Evolutionary conservation across 2,113 vertebrate genomes (phyloP).

Genomic region (Oreochromis tanganicae): DNA sequence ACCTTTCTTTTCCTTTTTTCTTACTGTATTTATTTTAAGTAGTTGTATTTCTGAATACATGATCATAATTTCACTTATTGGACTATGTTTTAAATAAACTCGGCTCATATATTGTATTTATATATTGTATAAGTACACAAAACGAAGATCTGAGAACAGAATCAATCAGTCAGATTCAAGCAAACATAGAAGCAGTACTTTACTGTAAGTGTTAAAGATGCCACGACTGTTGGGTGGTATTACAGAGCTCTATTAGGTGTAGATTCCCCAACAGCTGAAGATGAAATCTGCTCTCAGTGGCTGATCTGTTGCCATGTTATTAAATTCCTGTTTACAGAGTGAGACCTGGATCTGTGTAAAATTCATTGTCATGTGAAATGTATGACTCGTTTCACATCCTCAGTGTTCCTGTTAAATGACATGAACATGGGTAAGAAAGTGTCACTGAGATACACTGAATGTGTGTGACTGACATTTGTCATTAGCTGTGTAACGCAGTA

Average conservation of each 20-base stretch:
- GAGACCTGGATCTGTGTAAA: not conserved
- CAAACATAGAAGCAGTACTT: not conserved
- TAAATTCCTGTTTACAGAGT: not conserved
- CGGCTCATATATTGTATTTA: not conserved
- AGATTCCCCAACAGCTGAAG: not conserved
- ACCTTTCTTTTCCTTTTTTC: not conserved
- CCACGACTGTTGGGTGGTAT: not conserved
- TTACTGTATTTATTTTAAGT: not conserved
- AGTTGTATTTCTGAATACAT: not conserved
- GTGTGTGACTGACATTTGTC: constrained; percentile 40
- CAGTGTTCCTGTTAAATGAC: constrained; percentile 21
- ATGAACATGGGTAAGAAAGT: constrained; percentile 13
- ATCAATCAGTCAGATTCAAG: not conserved
- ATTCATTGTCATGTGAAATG: not conserved
- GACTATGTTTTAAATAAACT: not conserved
- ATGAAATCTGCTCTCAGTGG: not conserved
- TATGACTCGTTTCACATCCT: constrained; percentile 19
- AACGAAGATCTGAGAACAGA: not conserved
- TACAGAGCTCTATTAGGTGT: not conserved
- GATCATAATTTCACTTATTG: not conserved
- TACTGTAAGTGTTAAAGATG: not conserved
- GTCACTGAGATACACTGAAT: not conserved
- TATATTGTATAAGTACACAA: not conserved
- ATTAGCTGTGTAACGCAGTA: constrained; percentile 25
- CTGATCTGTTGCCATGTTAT: not conserved